These are phyloP conservation scores for Oncorhynchus nerka DNA, from an alignment of 2,113 vertebrate species.

Conservation along the genomic window DNA sequence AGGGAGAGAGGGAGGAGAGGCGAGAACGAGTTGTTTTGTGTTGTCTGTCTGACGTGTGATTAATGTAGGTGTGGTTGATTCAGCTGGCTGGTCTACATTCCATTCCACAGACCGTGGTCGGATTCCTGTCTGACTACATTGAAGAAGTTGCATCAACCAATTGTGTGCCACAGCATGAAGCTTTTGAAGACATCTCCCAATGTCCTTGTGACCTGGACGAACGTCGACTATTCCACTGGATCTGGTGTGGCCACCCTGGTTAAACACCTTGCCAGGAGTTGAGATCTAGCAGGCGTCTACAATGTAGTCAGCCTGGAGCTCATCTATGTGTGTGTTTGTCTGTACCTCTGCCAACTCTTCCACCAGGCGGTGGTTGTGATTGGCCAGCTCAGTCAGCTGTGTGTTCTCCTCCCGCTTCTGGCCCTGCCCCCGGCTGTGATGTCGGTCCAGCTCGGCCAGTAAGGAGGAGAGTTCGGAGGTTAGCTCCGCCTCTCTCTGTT, in stretches of 20 bases:
- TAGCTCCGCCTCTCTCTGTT: slow-evolving; percentile 71
- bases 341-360: slow-evolving; percentile 78
- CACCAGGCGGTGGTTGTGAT: slow-evolving; percentile 77
- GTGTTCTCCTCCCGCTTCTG: slow-evolving; percentile 68
- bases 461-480: slow-evolving; percentile 57
- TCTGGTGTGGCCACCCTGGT: too few species aligned
- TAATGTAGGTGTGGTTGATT: slow-evolving; percentile 7
- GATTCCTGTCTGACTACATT: too few species aligned
- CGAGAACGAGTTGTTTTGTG: not conserved
- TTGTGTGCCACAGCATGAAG: too few species aligned
- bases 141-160: too few species aligned
- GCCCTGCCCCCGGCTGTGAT: slow-evolving; percentile 65
- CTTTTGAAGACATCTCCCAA: not conserved
- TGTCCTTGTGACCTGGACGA: not conserved
- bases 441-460: slow-evolving; percentile 63
- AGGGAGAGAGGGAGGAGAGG: too few species aligned
- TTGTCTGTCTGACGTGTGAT: not conserved
- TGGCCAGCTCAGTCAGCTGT: slow-evolving; percentile 71
- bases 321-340: not conserved
- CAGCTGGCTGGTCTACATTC: slow-evolving; percentile 65
- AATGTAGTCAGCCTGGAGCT: not conserved
- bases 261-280: too few species aligned
- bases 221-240: too few species aligned
- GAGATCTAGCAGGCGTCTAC: not conserved
- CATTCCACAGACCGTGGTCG: not conserved